Evolutionary conservation across 2,797 vertebrate genomes (phyloP).

Genomic region (Chaetophractus vellerosus): DNA sequence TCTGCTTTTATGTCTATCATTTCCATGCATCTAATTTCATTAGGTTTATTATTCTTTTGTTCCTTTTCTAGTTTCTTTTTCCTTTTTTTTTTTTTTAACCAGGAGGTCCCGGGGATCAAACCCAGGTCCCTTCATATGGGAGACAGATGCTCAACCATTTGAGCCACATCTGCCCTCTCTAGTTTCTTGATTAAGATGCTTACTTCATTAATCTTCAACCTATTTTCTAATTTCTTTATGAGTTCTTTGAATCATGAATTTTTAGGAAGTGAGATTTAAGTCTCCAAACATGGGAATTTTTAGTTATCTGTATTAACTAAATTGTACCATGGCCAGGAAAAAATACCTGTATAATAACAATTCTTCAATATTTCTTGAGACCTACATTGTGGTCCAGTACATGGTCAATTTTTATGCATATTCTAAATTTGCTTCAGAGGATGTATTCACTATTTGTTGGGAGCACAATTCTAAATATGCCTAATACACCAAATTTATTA

Average conservation of each 20-base stretch:
- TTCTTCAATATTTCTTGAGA: slow-evolving; percentile 48
- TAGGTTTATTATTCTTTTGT: not conserved
- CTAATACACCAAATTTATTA: slow-evolving; percentile 54
- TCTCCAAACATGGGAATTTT: slow-evolving; percentile 38
- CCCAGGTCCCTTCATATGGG: no score
- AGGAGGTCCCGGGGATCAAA: no score
- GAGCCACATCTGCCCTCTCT: no score
- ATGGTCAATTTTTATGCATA: not conserved
- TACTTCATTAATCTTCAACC: slow-evolving; percentile 62
- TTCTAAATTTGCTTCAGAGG: slow-evolving; percentile 47
- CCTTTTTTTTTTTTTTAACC: no score
- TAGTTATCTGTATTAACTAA: slow-evolving; percentile 37
- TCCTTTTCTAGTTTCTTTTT: slow-evolving; percentile 44
- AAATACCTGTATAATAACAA: slow-evolving; percentile 46
- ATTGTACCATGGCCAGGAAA: slow-evolving; percentile 20
- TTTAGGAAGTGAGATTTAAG: slow-evolving; percentile 18
- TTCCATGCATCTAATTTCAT: slow-evolving; percentile 44
- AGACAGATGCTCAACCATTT: no score
- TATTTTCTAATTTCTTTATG: slow-evolving; percentile 30
- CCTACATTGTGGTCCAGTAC: not conserved
- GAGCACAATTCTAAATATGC: slow-evolving; percentile 30
- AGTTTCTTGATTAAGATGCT: slow-evolving; percentile 33
- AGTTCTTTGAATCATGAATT: slow-evolving; percentile 50
- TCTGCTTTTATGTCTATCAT: slow-evolving; percentile 50
- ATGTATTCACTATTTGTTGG: slow-evolving; percentile 36